These are phyloP conservation scores for Seira ritae DNA, from an alignment of 2,888 invertebrate species.

Conservation along the genomic window DNA sequence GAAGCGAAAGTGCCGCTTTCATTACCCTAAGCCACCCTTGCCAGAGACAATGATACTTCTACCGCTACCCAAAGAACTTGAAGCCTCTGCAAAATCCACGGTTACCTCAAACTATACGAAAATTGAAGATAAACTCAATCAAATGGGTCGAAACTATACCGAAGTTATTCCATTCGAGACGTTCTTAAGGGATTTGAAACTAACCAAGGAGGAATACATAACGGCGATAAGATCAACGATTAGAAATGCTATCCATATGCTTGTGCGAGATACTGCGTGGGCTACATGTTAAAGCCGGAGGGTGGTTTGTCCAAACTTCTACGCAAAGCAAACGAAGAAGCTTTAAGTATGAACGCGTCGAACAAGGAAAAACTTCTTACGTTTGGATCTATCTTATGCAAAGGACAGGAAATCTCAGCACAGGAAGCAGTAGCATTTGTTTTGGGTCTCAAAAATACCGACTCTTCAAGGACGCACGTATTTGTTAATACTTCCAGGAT, in stretches of 20 bases:
- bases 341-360: conserved; percentile 7
- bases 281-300: conserved; percentile 71
- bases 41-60: not conserved
- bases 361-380: conserved; percentile 69
- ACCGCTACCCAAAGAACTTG: not conserved
- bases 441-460: conserved; percentile 58
- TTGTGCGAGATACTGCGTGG: conserved; percentile 74
- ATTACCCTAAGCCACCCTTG: conserved; percentile 37
- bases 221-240: conserved; percentile 69
- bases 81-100: no score
- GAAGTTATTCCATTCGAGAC: not conserved
- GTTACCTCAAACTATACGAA: not conserved
- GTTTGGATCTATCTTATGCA: conserved; percentile 38
- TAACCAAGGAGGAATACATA: conserved; percentile 67
- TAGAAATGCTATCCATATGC: conserved; percentile 69
- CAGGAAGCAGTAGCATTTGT: conserved; percentile 73
- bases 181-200: conserved; percentile 4
- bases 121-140: conserved; percentile 19
- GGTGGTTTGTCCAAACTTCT: conserved; percentile 66
- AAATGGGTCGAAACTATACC: not conserved
- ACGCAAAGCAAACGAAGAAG: conserved; percentile 68
- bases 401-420: conserved; percentile 67
- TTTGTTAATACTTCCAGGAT: conserved; percentile 53
- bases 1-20: conserved; percentile 23
- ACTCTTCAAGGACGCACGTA: conserved; percentile 30